Evolutionary conservation across 1,140 invertebrate genomes (phyloP).

Genomic region (Atta cephalotes): DNA sequence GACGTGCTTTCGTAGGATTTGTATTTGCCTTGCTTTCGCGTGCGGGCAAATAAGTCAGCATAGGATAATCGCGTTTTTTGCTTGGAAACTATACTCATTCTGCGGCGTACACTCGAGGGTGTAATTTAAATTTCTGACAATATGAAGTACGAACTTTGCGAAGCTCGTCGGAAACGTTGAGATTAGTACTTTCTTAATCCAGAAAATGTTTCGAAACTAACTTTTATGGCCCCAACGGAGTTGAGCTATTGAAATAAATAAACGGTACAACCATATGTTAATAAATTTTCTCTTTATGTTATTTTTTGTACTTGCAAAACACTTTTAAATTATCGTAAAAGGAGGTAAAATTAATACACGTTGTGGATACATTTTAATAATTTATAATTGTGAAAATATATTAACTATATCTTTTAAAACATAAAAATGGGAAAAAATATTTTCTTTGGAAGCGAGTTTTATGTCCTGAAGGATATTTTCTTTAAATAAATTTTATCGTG

Average conservation of each 20-base stretch:
- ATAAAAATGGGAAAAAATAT: not conserved
- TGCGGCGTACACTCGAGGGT: constrained; percentile 42
- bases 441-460: constrained; percentile 1
- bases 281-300: not conserved
- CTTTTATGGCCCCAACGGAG: constrained; percentile 28
- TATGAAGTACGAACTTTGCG: constrained; percentile 43
- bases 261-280: constrained; percentile 5
- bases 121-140: constrained; percentile 56
- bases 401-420: not conserved
- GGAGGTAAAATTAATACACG: not conserved
- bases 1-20: not conserved
- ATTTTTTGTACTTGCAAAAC: not conserved
- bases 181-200: constrained; percentile 54
- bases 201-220: constrained; percentile 48
- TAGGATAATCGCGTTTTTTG: constrained; percentile 41
- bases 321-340: not conserved
- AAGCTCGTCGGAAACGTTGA: constrained; percentile 32
- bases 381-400: not conserved
- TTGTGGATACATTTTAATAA: not conserved
- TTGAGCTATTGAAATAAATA: constrained; percentile 35
- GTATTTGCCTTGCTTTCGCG: constrained; percentile 23
- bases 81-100: constrained; percentile 39
- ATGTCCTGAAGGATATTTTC: constrained; percentile 21
- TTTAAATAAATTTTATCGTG: constrained; percentile 50
- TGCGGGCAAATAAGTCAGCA: constrained; percentile 25